Base-by-base conservation (phyloP, 2,797 vertebrate genomes). In the Prunella strophiata region DNA sequence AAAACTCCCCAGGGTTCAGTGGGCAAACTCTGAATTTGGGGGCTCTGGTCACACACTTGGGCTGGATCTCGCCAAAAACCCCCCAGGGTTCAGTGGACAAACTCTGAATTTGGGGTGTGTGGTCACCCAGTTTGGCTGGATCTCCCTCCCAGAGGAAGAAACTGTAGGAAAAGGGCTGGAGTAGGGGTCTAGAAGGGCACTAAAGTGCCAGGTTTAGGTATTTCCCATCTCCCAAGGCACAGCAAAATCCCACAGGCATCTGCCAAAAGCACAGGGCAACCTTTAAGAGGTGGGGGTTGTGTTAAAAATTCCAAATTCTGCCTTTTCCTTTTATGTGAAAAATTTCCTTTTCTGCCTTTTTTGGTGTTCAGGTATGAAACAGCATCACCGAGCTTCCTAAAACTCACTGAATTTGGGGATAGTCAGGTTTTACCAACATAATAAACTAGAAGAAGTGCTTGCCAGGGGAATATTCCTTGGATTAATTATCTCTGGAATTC, bases 91-190 rank as follows among this genome's bases (percentile, higher is more conserved):
- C 5, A 26, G 61, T 5, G 25, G 13, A 36, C 9, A 9, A 4
- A 32, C 32, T 1, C 11, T 5, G 29, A 59, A 21, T 73, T 58
- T 40, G 27, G 67, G 13, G 10, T 19, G 15, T 57, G 2, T 18
- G 21, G 2, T 38, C 1, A 0, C 36, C 5, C 21, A 32, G 2
- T 54, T 43, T 26, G 17, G 11, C 6, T 42, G 34, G 29, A 18
- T 32, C 11, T 51, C 18, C 32, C 25, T 43, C 38, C 30, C n/a
- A 12, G 34, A 38, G 50, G 43, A 21, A 57, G 38, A 6, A 42
- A 1, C 19, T 43, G 11, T 7, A 26, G 62, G 54, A 13, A 52
- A 23, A 19, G 47, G 38, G 38, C 2, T 51, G 57, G 26, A 10
- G 21, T 25, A 23, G 22, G n/a, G 51, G 7, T 32, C 23, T 8